phyloP scores from a whole-genome alignment of 2,113 vertebrate genomes.

The Asarcornis scutulata region DNA sequence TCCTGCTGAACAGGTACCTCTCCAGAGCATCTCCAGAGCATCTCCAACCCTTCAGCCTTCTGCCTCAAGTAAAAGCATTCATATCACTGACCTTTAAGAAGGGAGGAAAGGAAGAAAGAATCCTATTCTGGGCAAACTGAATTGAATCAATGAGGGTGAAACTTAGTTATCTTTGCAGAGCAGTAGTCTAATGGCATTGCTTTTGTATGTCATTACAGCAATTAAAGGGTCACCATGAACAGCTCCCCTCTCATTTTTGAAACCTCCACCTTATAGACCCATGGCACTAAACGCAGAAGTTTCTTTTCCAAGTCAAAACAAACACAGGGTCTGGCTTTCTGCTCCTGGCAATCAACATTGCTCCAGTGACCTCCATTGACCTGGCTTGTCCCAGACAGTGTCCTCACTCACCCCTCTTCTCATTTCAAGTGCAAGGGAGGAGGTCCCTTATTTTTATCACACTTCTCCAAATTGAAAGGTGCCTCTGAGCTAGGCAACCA shows the following conservation, averaged over 20 bases:
- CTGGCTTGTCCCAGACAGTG: not conserved
- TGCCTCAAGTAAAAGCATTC: not conserved
- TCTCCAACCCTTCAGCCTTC: not conserved
- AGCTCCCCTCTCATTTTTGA: not conserved
- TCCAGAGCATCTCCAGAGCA: not conserved
- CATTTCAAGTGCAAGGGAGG: slow-evolving; percentile 21
- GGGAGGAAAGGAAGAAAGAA: not conserved
- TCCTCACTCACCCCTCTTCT: not conserved
- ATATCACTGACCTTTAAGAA: not conserved
- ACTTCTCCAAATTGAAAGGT: slow-evolving; percentile 46
- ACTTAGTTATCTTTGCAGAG: not conserved
- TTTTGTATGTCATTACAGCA: not conserved
- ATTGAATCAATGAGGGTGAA: not conserved
- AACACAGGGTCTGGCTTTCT: not conserved
- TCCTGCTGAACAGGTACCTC: not conserved
- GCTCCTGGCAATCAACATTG: not conserved
- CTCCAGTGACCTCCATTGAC: not conserved
- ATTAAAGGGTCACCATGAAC: not conserved
- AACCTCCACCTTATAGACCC: not conserved
- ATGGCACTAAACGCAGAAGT: not conserved
- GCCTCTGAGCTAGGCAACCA: slow-evolving; percentile 11
- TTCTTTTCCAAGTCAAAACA: slow-evolving; percentile 50
- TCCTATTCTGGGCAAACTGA: not conserved
- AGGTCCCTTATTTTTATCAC: slow-evolving; percentile 47
- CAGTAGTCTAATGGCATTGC: not conserved